Percentiles rank a stretch among this genome's conserved stretches.
Conservation (phyloP, 1,140 invertebrate species). For the Lepidotrigona ventralis region DNA sequence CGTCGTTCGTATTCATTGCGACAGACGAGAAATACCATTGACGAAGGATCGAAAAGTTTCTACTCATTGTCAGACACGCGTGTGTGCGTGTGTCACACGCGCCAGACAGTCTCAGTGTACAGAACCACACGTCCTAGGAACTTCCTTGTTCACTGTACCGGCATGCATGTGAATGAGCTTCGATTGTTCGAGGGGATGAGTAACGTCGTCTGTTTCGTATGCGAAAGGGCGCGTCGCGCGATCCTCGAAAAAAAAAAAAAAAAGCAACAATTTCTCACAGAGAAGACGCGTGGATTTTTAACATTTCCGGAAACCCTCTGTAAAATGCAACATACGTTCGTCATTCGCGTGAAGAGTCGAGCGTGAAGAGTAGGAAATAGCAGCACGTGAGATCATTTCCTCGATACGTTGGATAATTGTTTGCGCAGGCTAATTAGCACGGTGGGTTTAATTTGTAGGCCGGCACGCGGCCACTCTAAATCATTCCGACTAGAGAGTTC, state of each 20-base stretch:
- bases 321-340: no score
- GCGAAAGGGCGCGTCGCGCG: constrained; percentile 57
- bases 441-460: constrained; percentile 46
- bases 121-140: constrained; percentile 20
- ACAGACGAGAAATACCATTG: no score
- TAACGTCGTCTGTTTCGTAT: constrained; percentile 64
- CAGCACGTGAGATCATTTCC: background rate
- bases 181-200: constrained; percentile 68
- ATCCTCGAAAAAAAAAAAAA: background rate
- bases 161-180: constrained; percentile 64
- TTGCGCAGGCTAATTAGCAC: constrained; percentile 52
- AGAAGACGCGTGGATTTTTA: background rate
- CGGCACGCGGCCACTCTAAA: constrained; percentile 35
- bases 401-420: background rate
- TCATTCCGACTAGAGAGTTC: constrained; percentile 34
- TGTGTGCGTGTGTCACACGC: constrained; percentile 14
- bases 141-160: constrained; percentile 23
- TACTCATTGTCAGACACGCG: background rate
- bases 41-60: background rate
- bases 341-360: no score
- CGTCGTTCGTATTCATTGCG: no score
- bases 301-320: no score
- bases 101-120: constrained; percentile 36
- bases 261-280: constrained; percentile 11
- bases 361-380: no score